Evolutionary conservation across 1,140 invertebrate species (phyloP), one percentile per base, ranked within the genome.

Genomic region (Sitophilus oryzae): DNA sequence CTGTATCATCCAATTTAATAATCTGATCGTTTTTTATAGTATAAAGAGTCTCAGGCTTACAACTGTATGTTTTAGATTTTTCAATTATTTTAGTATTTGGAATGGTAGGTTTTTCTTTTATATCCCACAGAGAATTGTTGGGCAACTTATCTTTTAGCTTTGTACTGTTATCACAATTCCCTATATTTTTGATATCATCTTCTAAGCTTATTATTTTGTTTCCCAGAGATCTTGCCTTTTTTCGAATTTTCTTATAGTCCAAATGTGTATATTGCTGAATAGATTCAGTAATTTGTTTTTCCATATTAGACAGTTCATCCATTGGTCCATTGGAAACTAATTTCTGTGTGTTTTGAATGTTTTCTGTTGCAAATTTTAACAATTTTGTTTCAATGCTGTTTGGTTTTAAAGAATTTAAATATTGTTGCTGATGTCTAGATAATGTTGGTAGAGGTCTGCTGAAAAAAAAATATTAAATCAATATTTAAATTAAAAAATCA

Each of bases 21-120:
- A 74, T 73, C 63, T 65, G 57, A 22, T 65, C 66, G 58, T 73
- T 56, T 61, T 59, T 66, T n/a, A 73, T 68, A n/a, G 71, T 73
- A 48, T 71, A 73, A 49, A 62, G 65, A 19, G 64, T 63, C 60
- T 70, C 45, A 9, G 61, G 46, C 37, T 60, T 55, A 52, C 70
- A 73, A 11, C 57, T 62, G 44, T 68, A 64, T 18, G 56, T 44
- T 56, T 63, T 56, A 22, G 35, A 62, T 48, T 44, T 55, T 47
- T 59, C 43, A 40, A 48, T 38, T 63, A 44, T 59, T 63, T 66
- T 49, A 61, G 62, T 53, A 58, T 57, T 21, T 40, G 34, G 16
- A 41, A 16, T 22, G 45, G 49, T 2, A 55, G 51, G 43, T 30
- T 35, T 21, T n/a, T 46, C 51, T 44, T 58, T 43, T 30, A 55